Base-by-base conservation (phyloP, 2,888 invertebrate genomes). In the Pedicia rivosa region DNA sequence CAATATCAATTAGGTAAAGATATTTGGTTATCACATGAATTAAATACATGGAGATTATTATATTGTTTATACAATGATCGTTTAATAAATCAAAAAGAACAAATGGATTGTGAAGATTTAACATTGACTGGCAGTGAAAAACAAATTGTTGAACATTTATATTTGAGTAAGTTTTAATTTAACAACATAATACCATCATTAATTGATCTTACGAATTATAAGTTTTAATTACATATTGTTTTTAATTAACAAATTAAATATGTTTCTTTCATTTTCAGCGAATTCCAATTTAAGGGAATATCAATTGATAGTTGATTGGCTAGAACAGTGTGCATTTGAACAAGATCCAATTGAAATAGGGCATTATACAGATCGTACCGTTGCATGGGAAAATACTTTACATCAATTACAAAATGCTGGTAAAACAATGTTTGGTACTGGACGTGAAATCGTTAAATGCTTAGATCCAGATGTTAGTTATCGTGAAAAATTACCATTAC, bases 331-430 rank as follows among this genome's bases (percentile, higher is more conserved):
- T 54, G 80, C 86, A 13, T 59, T 68, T 6, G 75, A 76, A 44
- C 62, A 66, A 26, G 57, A 61, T 4, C 50, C 55, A 17, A 60
- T 45, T 45, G 58, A 70, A 40, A 64, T 75, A 9, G 68, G 78
- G 39, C 77, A 82, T 50, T 87, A 81, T 53, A 78, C 83, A 20
- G 90, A 90, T 56, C 69, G 70, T 48, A 78, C 82, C 36, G 71
- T 86, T 31, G 82, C 83, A 20, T 91, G 91, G 90, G 87, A 90
- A 55, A 91, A 92, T 54, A 90, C 91, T 3, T 64, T 91, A 14
- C 83, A 86, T 57, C 77, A 82, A 48, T 55, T 86, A 37, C 55
- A 66, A 46, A 62, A 62, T 25, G 55, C 58, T n/a, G 60, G 63
- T 28, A 65, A 65, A 4, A 69, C 72, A 15, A 67, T 70, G 2